phyloP scores from a whole-genome alignment of 1,140 invertebrate genomes.

The Bursaphelenchus mucronatus region DNA sequence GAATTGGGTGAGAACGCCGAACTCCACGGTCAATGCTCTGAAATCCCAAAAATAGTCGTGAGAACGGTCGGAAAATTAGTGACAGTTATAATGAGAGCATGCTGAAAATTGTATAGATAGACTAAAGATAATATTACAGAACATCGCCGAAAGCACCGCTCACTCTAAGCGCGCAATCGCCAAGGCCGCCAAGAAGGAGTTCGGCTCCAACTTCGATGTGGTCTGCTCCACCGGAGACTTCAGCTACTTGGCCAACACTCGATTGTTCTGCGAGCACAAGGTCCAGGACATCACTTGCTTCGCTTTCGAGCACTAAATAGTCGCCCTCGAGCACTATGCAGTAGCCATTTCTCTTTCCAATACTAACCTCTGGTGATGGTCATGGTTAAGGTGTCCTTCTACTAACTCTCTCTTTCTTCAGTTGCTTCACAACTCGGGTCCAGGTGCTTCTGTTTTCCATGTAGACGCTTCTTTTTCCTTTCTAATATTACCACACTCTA shows the following conservation, averaged over 20 bases:
- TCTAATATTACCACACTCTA: too few relatives aligned
- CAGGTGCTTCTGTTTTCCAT: too few relatives aligned
- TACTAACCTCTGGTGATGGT: too few relatives aligned
- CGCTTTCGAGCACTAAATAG: conserved; percentile 46
- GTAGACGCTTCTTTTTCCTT: too few relatives aligned
- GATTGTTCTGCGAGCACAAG: conserved; percentile 46
- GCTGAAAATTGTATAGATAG: conserved; percentile 14
- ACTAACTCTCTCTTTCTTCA: too few relatives aligned
- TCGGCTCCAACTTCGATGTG: conserved; percentile 47
- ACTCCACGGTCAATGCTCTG: background rate
- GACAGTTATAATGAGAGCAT: conserved; percentile 4
- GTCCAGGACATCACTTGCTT: conserved; percentile 50
- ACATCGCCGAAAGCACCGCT: conserved; percentile 43
- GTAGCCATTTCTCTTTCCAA: too few relatives aligned
- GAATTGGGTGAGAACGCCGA: background rate
- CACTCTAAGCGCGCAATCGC: conserved; percentile 43
- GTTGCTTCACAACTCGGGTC: too few relatives aligned
- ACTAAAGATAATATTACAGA: conserved; percentile 30
- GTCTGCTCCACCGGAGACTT: conserved; percentile 48
- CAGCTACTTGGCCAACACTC: conserved; percentile 49
- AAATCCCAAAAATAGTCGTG: background rate
- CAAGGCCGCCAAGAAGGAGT: conserved; percentile 39
- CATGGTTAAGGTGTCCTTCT: too few relatives aligned
- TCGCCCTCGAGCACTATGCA: background rate
- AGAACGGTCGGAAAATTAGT: too few relatives aligned